Base-by-base conservation (phyloP, 2,113 vertebrate species). In the Nycticorax nycticorax region DNA sequence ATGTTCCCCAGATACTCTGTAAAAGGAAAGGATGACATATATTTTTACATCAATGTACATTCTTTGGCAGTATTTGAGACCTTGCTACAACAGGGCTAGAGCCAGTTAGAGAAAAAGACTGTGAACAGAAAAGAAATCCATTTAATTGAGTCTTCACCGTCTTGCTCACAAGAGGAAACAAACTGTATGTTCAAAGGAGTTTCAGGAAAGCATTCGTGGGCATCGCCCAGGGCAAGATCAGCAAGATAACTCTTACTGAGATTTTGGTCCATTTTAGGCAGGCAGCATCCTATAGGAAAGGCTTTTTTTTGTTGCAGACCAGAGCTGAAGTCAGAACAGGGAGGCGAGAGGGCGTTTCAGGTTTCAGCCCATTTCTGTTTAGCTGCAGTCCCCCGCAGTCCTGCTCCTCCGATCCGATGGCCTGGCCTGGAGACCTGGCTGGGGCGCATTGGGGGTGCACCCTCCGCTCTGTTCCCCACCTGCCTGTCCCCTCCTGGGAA, bases 11-110 rank as follows among this genome's bases (percentile, higher is more conserved):
- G 27, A 39, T 63, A 84, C 52, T 93, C 72, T 74, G 32, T 52
- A 79, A 33, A 85, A 78, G 73, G 45, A 9, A 81, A 87, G 53
- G 14, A 43, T 45, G 48, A 69, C n/a, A 59, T 19, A 14, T 45
- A 64, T 72, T 90, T 96, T 92, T 86, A 78, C 43, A 64, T 60
- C 35, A 83, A 6, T 90, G 14, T 55, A 32, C 12, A 55, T 89
- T 67, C 52, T 60, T 81, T 20, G 15, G 23, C 15, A 72, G 37
- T 63, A 26, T 88, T 92, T 79, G 39, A 88, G 67, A 56, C 9
- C 15, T 85, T 53, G n/a, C 9, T 88, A 43, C 24, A 73, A 21
- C 4, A 57, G 50, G 48, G 56, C 22, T 73, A 50, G 28, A 90
- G 7, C 11, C 48, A 76, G 45, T 2, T 68, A 78, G 47, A 78